A percentile compares a stretch with the other conserved stretches of the same genome.
These are phyloP conservation scores for Stenotaenia linearis DNA, from an alignment of 2,888 invertebrate species.

Conservation along the genomic window DNA sequence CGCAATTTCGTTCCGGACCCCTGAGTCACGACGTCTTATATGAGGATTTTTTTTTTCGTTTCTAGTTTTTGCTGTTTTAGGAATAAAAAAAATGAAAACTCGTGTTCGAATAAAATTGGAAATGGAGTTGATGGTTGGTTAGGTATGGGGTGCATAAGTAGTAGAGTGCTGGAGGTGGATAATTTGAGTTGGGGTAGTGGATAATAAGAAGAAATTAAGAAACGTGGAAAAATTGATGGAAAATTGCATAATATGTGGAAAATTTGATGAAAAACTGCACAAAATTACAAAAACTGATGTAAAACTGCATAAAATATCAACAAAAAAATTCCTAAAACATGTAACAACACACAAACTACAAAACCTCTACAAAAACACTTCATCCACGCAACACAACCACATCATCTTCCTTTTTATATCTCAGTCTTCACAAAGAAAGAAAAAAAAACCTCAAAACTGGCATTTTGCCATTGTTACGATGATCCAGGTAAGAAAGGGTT, in stretches of 20 bases:
- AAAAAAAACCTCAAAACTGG: not conserved
- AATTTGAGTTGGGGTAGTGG: not conserved
- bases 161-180: not conserved
- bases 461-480: not conserved
- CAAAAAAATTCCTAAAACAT: too few relatives aligned
- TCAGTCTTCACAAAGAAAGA: too few relatives aligned
- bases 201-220: too few relatives aligned
- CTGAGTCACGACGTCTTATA: not conserved
- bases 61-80: not conserved
- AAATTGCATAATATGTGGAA: too few relatives aligned
- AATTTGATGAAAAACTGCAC: too few relatives aligned
- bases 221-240: not conserved
- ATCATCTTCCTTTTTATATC: too few relatives aligned
- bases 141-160: not conserved
- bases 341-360: too few relatives aligned
- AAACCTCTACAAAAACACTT: too few relatives aligned
- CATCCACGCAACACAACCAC: too few relatives aligned
- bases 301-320: too few relatives aligned
- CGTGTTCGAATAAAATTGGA: not conserved
- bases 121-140: not conserved
- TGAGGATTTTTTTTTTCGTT: not conserved
- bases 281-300: too few relatives aligned
- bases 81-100: not conserved
- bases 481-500: not conserved
- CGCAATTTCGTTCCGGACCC: not conserved